Evolutionary conservation across 2,797 vertebrate species (phyloP), one percentile per base, ranked within the genome.

Genomic region (Geotrypetes seraphini): DNA sequence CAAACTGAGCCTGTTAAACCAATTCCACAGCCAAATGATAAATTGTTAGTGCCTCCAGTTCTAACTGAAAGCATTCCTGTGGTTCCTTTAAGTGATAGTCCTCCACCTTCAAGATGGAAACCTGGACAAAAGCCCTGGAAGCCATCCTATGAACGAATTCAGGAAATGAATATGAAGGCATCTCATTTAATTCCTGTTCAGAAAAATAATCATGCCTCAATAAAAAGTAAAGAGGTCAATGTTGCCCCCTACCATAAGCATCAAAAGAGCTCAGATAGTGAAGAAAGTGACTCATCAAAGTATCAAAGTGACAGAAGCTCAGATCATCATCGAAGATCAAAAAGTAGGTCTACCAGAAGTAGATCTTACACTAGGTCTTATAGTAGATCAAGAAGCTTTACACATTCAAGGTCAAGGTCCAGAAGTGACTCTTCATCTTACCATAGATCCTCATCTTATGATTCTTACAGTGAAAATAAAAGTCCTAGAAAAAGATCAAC

Each of bases 61-160:
- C 64, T 80, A 26, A 61, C 85, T 5, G 92, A 96, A 44, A 86
- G 7, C 44, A 79, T 84, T 30, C 78, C 90, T 5, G 88, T 91
- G 12, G 88, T 98, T 45, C 91, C 95, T 0, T 46, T 99, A 29
- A 99, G 96, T 16, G 96, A 99, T 33, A 99, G 96, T 14, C 96
- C 96, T 3, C 95, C 96, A 0, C 96, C 96, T 11, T 99, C 96
- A 1, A 78, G 95, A 31, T 99, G 96, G 96, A 97, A 97, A 52
- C 96, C 96, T 8, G 96, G 87, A 7, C 95, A 96, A 45, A 99
- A 99, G 53, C 96, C 96, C 0, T 99, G 96, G 96, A 99, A 97
- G 32, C 88, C 96, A 1, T 97, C 96, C 1, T 99, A 99, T 1
- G 78, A 97, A 41, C 78, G 89, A 7, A 83, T 92, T 49, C 89